Percentiles rank a stretch among this genome's conserved stretches.
Conservation (phyloP, 2,113 vertebrate species). For the Saguinus midas region DNA sequence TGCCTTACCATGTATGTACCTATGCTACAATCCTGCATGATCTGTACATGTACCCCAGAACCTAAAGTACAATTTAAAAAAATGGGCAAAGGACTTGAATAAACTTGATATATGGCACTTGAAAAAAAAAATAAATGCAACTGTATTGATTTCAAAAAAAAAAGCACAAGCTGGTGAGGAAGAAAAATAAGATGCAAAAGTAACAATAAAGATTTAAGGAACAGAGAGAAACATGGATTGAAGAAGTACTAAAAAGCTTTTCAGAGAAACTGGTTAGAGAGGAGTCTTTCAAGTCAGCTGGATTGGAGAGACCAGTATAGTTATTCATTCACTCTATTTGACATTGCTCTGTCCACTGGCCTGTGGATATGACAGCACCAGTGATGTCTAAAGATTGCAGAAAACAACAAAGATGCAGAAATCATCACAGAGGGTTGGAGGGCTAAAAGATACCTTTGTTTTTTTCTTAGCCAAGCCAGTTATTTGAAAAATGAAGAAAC, state of each 20-base stretch:
- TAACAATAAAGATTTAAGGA: not conserved
- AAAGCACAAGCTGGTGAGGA: not conserved
- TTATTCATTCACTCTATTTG: not conserved
- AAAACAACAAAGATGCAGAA: not conserved
- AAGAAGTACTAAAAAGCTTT: not conserved
- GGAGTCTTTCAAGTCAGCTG: not conserved
- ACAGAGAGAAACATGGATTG: not conserved
- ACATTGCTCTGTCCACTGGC: not conserved
- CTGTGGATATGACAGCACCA: not conserved
- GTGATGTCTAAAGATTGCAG: not conserved
- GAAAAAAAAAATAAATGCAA: too few relatives aligned
- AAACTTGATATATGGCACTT: too few relatives aligned
- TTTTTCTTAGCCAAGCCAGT: not conserved
- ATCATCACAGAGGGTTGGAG: not conserved
- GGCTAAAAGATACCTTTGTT: not conserved
- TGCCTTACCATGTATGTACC: too few relatives aligned
- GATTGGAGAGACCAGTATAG: not conserved
- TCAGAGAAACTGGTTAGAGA: not conserved
- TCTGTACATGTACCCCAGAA: too few relatives aligned
- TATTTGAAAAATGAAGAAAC: conserved; percentile 21
- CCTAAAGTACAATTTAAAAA: too few relatives aligned
- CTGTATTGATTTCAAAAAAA: too few relatives aligned
- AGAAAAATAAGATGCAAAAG: not conserved
- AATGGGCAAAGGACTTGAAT: too few relatives aligned
- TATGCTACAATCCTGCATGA: too few relatives aligned